phyloP scores from a whole-genome alignment of 2,113 vertebrate genomes.

The Miniopterus natalensis region DNA sequence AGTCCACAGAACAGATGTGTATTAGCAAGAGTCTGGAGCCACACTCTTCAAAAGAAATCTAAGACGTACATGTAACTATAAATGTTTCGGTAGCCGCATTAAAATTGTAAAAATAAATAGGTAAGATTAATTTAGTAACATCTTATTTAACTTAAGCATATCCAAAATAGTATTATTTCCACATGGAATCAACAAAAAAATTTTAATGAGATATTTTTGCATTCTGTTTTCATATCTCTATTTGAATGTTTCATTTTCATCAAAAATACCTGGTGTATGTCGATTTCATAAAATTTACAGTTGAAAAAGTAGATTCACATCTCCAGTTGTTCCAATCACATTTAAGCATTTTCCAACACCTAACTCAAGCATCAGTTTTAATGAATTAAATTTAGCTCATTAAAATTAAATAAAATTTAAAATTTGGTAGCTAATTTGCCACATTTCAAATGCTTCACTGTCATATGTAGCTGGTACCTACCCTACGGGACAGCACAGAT shows the following conservation, averaged over 20 bases:
- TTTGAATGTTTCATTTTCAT: not conserved
- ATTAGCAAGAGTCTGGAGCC: not conserved
- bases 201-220: not conserved
- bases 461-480: rapidly evolving
- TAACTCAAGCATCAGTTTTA: not conserved
- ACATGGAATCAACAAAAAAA: not conserved
- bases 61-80: not conserved
- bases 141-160: not conserved
- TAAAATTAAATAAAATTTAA: not conserved
- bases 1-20: not conserved
- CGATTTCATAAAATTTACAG: not conserved
- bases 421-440: not conserved
- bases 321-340: not conserved
- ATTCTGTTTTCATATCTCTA: not conserved
- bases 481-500: too few species aligned
- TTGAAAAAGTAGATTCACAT: not conserved
- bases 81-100: not conserved
- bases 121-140: not conserved
- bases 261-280: not conserved
- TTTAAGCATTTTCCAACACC: not conserved
- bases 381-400: not conserved
- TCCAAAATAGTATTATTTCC: not conserved
- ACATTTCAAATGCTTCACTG: not conserved
- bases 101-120: not conserved
- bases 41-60: not conserved